Evolutionary conservation across 2,113 vertebrate species (phyloP), one percentile per base, ranked within the genome.

Genomic region (Proteles cristata): DNA sequence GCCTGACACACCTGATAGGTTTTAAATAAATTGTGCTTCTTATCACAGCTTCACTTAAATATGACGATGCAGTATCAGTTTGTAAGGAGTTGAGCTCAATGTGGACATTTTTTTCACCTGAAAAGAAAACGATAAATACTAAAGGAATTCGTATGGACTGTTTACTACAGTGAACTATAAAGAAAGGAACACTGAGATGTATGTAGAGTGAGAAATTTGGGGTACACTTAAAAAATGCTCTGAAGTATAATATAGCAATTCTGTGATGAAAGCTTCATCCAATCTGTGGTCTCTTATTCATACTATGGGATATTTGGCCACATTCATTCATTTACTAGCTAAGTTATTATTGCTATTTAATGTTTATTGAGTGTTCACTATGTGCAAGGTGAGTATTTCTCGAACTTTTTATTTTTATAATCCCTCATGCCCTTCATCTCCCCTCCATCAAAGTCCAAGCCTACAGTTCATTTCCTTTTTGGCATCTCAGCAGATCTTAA

Each of bases 401-500:
- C 92, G 4, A 94, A 84, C 84, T 92, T 98, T 96, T 96, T 96
- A 95, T 90, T 96, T 97, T 98, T 88, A 94, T 97, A 97, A 95
- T 98, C 96, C 93, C 90, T 94, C 77, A 1, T 94, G 96, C 90
- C 96, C 98, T 97, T 97, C 97, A 96, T 96, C 96, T 97, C 94
- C 63, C 76, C 92, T 92, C 96, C 97, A 96, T 97, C 97, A 97
- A 97, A 98, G 98, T 73, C 83, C 53, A 43, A 96, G 92, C 86
- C 96, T 91, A 94, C 92, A 97, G 92, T 96, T 97, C 97, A 98
- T 97, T 98, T 98, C 97, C 97, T 97, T 94, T 98, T 88, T 96
- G 97, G 96, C 97, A 97, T 98, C 96, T 96, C 95, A 90, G 94
- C 96, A 94, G 96, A 97, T 98, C 96, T 97, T 98, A 97, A 98